Conservation (phyloP, 1,140 invertebrate species). For the Brevipalpus yothersi region DNA sequence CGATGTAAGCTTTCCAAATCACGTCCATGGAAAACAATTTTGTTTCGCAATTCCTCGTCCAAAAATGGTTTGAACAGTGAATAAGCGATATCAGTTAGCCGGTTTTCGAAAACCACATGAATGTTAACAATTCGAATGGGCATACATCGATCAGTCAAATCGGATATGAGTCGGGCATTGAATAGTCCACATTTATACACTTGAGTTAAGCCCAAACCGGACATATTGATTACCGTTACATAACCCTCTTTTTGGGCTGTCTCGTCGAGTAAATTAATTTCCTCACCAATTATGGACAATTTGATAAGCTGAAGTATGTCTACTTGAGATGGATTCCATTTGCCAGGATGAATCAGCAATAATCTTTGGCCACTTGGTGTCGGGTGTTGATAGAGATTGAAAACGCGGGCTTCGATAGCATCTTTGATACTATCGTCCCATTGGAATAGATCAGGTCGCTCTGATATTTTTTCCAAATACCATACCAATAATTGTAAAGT, state of each 20-base stretch:
- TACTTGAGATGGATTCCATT: neutral
- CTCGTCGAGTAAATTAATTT: neutral
- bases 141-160: neutral
- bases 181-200: neutral
- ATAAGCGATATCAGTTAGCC: neutral
- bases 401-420: neutral
- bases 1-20: neutral
- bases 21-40: neutral
- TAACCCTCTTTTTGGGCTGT: neutral
- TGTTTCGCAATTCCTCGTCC: neutral
- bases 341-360: neutral
- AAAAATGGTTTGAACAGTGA: neutral
- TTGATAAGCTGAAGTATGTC: neutral
- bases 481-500: neutral
- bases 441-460: neutral
- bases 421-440: neutral
- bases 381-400: neutral
- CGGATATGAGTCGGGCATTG: neutral
- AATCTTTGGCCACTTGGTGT: neutral
- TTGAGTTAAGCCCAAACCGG: neutral
- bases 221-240: neutral
- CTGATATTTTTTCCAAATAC: neutral
- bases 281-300: neutral
- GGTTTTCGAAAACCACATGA: neutral
- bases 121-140: neutral